Conservation (phyloP, 2,888 invertebrate species). For the Lepidocyrtoides sp. region DNA sequence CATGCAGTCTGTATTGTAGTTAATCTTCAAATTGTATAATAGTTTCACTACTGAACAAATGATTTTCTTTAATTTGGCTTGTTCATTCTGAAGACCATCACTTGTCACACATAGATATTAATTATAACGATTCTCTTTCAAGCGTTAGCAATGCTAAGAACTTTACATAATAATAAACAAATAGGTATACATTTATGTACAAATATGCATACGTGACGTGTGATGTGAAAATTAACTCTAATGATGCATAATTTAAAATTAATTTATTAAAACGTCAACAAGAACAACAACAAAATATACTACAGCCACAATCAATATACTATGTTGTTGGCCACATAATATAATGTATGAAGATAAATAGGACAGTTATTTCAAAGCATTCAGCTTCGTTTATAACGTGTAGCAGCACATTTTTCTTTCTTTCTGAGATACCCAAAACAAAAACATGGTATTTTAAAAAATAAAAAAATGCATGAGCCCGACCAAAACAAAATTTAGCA, state of each 20-base stretch:
- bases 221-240: slow-evolving; percentile 52
- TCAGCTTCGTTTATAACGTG: background rate
- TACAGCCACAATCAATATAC: background rate
- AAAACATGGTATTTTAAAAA: background rate
- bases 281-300: background rate
- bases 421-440: too few relatives aligned
- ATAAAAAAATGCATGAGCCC: background rate
- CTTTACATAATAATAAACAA: background rate
- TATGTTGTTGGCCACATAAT: background rate
- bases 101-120: background rate
- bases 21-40: background rate
- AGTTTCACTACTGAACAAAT: background rate
- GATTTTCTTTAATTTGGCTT: background rate
- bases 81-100: background rate
- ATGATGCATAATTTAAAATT: slow-evolving; percentile 45
- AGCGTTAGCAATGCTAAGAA: background rate
- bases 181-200: background rate
- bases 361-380: background rate
- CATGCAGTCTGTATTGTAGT: background rate
- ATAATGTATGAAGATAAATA: background rate
- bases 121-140: background rate
- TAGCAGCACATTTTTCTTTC: background rate
- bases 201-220: slow-evolving; percentile 18
- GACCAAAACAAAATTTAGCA: background rate
- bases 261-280: slow-evolving; percentile 25